Evolutionary conservation across 2,113 vertebrate genomes (phyloP).

Genomic region (Dissostichus mawsoni): DNA sequence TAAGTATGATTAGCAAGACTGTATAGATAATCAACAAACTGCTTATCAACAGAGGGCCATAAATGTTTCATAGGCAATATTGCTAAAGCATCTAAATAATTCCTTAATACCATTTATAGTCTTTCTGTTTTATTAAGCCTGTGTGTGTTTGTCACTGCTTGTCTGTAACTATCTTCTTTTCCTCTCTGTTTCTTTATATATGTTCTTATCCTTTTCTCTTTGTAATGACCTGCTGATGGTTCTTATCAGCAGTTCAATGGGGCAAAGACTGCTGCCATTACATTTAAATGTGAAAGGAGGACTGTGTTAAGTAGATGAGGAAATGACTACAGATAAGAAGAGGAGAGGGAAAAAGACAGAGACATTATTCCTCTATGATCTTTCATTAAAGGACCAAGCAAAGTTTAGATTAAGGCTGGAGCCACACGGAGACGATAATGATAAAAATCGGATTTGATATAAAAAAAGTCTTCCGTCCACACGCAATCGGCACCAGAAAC

Average conservation of each 20-base stretch:
- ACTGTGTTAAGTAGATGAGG: not conserved
- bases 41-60: conserved; percentile 1
- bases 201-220: not conserved
- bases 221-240: conserved; percentile 23
- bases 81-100: conserved; percentile 1
- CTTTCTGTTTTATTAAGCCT: not conserved
- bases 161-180: not conserved
- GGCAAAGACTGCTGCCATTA: conserved; percentile 9
- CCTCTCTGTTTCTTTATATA: not conserved
- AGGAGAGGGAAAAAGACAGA: not conserved
- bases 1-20: conserved; percentile 25
- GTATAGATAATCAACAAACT: conserved; percentile 26
- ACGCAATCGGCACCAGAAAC: too few relatives aligned
- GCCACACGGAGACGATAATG: too few relatives aligned
- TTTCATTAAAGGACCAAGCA: not conserved
- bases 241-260: conserved; percentile 32
- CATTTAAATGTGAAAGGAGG: conserved; percentile 15
- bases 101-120: not conserved
- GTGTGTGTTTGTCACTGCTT: conserved; percentile 5
- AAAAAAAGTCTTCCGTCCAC: too few relatives aligned
- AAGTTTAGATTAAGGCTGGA: not conserved
- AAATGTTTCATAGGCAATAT: conserved; percentile 24
- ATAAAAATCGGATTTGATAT: too few relatives aligned
- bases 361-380: not conserved
- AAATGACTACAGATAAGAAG: not conserved